Percentiles rank a stretch among this genome's conserved stretches.
phyloP scores from a whole-genome alignment of 2,113 vertebrate species.

The Gambusia affinis region DNA sequence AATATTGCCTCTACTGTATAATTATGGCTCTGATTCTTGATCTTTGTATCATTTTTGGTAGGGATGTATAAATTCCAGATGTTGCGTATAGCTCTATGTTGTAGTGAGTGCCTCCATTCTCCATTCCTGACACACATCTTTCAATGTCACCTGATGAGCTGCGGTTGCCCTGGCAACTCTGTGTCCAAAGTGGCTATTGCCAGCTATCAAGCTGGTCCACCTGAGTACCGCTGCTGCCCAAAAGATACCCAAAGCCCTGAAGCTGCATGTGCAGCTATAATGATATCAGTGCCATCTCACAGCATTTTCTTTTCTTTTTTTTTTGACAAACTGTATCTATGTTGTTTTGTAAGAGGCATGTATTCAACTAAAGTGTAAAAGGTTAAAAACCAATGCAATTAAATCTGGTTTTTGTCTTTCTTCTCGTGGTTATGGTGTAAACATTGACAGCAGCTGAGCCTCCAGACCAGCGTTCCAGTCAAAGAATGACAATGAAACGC shows the following conservation, averaged over 20 bases:
- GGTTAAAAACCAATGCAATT: conserved; percentile 46
- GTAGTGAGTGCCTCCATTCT: conserved; percentile 55
- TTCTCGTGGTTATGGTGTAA: neutral
- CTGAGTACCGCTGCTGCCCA: conserved; percentile 5
- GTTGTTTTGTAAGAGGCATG: conserved; percentile 66
- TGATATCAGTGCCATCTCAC: conserved; percentile 21
- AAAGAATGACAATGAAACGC: neutral
- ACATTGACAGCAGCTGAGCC: no score
- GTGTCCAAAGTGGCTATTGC: neutral
- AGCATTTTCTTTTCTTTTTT: conserved; percentile 19
- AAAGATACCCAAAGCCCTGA: conserved; percentile 7
- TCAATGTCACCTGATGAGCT: neutral
- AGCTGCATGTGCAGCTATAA: conserved; percentile 19
- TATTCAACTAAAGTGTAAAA: conserved; percentile 50
- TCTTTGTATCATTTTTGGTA: conserved; percentile 69
- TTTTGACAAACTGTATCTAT: conserved; percentile 31
- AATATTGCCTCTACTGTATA: conserved; percentile 58
- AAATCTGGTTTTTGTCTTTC: conserved; percentile 41
- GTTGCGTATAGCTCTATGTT: conserved; percentile 68
- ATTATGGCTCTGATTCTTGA: conserved; percentile 73
- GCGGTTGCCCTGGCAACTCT: neutral
- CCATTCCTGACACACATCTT: conserved; percentile 16
- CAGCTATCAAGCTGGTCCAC: neutral
- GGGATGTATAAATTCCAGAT: conserved; percentile 69
- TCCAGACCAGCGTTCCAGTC: neutral